phyloP scores from a whole-genome alignment of 35 echinoderm and acorn worm genomes.

The Anneissia japonica region DNA sequence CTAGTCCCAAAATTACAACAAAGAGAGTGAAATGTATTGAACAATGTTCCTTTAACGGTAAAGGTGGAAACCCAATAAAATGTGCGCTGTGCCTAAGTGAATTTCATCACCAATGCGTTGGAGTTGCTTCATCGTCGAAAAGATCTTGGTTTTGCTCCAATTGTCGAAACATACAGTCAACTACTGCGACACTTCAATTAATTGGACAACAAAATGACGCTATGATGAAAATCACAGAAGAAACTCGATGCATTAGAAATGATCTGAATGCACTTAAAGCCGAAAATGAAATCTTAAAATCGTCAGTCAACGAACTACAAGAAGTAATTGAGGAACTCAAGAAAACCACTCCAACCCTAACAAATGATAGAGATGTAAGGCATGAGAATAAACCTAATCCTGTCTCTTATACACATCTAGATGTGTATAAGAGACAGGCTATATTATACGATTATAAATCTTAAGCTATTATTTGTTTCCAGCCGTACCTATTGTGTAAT shows the following conservation, averaged over 20 bases:
- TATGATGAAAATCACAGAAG: neutral
- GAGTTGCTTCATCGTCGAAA: neutral
- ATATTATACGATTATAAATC: no score
- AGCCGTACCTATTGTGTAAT: no score
- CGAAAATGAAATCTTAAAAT: neutral
- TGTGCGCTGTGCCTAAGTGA: neutral
- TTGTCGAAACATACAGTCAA: neutral
- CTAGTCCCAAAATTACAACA: neutral
- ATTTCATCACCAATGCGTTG: neutral
- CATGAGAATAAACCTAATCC: no score
- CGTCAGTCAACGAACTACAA: neutral
- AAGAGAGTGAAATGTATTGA: neutral
- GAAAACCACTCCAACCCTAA: no score
- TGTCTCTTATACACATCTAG: no score
- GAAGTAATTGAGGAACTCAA: neutral
- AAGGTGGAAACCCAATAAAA: neutral
- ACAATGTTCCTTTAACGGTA: neutral
- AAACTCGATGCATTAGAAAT: neutral
- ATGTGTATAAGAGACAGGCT: no score
- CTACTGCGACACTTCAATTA: neutral
- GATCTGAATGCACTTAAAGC: neutral
- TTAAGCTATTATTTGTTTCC: no score
- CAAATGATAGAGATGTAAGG: no score
- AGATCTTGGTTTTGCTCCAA: neutral
- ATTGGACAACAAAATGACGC: neutral